Base-by-base conservation (phyloP, 2,888 invertebrate species). In the Pseudolycoriella hygida region DNA sequence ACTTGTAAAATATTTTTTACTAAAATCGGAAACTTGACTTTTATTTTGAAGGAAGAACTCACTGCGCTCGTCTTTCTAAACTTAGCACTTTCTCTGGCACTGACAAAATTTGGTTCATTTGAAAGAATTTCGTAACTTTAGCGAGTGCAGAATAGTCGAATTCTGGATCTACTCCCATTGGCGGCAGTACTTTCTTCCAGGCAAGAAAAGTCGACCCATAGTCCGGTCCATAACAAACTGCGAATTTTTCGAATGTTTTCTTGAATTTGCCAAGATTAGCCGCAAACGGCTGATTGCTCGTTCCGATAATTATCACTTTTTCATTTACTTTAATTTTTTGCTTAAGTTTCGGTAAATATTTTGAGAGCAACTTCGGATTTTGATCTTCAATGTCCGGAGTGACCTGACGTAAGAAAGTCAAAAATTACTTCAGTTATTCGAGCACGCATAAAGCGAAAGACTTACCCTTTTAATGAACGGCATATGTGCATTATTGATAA, bases 381-480 rank as follows among this genome's bases (percentile, higher is more conserved):
- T 57, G 42, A 1, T 49, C 25, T 55, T 64, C 53, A 44, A 60
- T 57, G 30, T 61, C 55, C 0, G 67, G 63, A 38, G 61, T 20
- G 12, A 11, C 11, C 15, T 34, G 34, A 8, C 5, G 3, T 25
- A 8, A 25, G 4, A 4, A 8, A 25, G n/a, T n/a, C n/a, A n/a
- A n/a, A n/a, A n/a, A n/a, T n/a, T n/a, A n/a, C n/a, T n/a, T n/a
- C n/a, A n/a, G 32, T 12, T 12, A 12, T 31, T 12, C 32, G 32
- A 31, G 11, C 10, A n/a, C n/a, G n/a, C n/a, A n/a, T n/a, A n/a
- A n/a, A n/a, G n/a, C n/a, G n/a, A n/a, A n/a, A n/a, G n/a, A n/a
- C n/a, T n/a, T n/a, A 65, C 61, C 53, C 66, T 69, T 49, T 67
- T 70, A 56, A 64, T 69, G 57, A 75, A 77, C 50, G 76, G 66